These are phyloP conservation scores for Zeus faber DNA, from an alignment of 2,113 vertebrate species.

Conservation along the genomic window DNA sequence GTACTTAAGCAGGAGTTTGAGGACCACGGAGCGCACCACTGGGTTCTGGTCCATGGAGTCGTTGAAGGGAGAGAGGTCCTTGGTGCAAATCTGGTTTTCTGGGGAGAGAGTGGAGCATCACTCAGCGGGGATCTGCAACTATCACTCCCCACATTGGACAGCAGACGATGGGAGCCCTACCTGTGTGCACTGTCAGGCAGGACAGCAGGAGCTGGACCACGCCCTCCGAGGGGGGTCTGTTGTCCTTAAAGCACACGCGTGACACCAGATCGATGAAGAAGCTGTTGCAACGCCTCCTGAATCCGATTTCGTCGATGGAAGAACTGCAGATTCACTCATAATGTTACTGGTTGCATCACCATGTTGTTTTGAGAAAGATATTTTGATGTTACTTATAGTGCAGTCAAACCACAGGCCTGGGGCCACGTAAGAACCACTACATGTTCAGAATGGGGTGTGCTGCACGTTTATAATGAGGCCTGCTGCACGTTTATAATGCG, in stretches of 20 bases:
- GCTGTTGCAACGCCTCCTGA: conserved; percentile 85
- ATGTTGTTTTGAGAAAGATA: no score
- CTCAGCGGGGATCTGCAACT: neutral
- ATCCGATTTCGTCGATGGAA: no score
- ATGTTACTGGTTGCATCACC: no score
- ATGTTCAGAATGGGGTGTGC: no score
- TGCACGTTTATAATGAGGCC: no score
- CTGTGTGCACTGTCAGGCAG: conserved; percentile 79
- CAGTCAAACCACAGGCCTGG: no score
- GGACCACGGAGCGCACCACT: conserved; percentile 86
- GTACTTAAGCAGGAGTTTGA: conserved; percentile 93
- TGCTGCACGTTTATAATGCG: no score
- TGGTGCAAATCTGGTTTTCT: no score
- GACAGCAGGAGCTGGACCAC: conserved; percentile 80
- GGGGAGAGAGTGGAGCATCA: no score
- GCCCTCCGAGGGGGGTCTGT: conserved; percentile 73
- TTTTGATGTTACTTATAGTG: no score
- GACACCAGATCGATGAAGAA: conserved; percentile 94
- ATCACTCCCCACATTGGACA: conserved; percentile 25
- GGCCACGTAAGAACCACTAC: no score
- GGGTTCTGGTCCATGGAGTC: conserved; percentile 90
- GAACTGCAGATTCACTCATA: no score
- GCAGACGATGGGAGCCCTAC: conserved; percentile 22
- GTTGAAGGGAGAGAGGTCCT: conserved; percentile 86
- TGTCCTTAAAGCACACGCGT: conserved; percentile 91